Evolutionary conservation across 1,140 invertebrate genomes (phyloP), one percentile per base, ranked within the genome.

Genomic region (Apis cerana): DNA sequence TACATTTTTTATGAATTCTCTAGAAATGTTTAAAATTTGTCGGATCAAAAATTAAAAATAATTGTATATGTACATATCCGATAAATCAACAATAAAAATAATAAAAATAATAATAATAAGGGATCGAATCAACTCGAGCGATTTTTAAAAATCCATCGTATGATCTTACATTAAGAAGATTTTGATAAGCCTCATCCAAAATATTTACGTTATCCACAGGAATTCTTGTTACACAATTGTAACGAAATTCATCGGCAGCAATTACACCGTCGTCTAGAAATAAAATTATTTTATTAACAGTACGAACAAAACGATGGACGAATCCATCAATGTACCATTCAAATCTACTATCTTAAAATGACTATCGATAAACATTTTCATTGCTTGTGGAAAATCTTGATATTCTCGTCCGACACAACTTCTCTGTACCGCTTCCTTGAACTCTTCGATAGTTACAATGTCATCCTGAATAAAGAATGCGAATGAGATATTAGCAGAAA

Each of bases 281-380:
- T 15, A 8, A 58, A 58, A 61, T 61, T 48, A 69, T 0, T 59
- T 7, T 5, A 56, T 50, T 17, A 5, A n/a, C 9, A 13, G 12
- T 75, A 43, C 0, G 9, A 17, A 54, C 4, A 0, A 17, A 8
- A 23, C 19, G 12, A 23, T 5, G 23, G 1, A 17, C 11, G 0
- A 19, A 17, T n/a, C 17, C n/a, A n/a, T 27, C 71, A 50, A 68
- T 89, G 87, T 89, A 95, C 95, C 95, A 89, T 98, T 97, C 56
- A 97, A 95, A 86, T 98, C 97, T 52, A 97, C 96, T 93, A 97
- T 95, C 88, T 96, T 96, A 90, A 97, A 98, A 91, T 97, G 97
- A 68, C 96, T 96, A 89, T 97, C 97, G 89, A 98, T 97, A 89
- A 97, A 97, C 91, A 97, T 96, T 89, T 96, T 97, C 96, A 97